Percentiles rank a stretch among this genome's conserved stretches.
These are phyloP conservation scores for Hipparchia sbordonii DNA, from an alignment of 2,888 invertebrate species.

Conservation along the genomic window DNA sequence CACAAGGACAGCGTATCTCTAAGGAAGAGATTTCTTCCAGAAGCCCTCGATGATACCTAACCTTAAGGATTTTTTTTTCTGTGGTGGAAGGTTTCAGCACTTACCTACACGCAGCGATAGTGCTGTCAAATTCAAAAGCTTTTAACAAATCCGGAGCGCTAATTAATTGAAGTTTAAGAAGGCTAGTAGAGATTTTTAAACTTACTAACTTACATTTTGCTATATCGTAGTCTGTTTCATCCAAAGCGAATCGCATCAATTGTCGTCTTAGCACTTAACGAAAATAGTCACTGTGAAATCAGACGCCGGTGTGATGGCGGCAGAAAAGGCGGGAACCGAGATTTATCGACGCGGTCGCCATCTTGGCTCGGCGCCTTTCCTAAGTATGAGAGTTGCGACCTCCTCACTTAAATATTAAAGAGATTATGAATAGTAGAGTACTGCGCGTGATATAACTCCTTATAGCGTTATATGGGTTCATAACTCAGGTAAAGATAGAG, in stretches of 20 bases:
- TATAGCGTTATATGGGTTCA: neutral
- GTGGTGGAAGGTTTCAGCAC: too few relatives aligned
- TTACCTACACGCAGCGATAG: too few relatives aligned
- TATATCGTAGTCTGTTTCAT: neutral
- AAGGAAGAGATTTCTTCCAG: too few relatives aligned
- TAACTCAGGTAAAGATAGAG: neutral
- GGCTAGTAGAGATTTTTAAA: too few relatives aligned
- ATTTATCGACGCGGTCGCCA: conserved; percentile 11
- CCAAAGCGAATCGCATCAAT: conserved; percentile 41
- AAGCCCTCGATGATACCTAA: too few relatives aligned
- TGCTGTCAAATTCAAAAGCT: too few relatives aligned
- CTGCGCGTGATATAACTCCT: neutral
- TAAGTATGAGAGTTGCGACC: neutral
- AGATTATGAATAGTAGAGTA: conserved; percentile 6
- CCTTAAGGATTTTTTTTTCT: too few relatives aligned
- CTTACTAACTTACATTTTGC: too few relatives aligned
- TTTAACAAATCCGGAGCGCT: too few relatives aligned
- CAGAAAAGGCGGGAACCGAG: conserved; percentile 50
- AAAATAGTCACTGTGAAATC: conserved; percentile 59
- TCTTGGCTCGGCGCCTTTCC: neutral
- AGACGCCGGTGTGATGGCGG: conserved; percentile 52
- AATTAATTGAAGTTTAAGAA: too few relatives aligned
- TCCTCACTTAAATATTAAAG: conserved; percentile 13
- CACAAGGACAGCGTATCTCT: too few relatives aligned
- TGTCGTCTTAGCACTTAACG: conserved; percentile 51